These are phyloP conservation scores for Orchesella flavescens DNA, from an alignment of 2,888 invertebrate species.

Conservation along the genomic window DNA sequence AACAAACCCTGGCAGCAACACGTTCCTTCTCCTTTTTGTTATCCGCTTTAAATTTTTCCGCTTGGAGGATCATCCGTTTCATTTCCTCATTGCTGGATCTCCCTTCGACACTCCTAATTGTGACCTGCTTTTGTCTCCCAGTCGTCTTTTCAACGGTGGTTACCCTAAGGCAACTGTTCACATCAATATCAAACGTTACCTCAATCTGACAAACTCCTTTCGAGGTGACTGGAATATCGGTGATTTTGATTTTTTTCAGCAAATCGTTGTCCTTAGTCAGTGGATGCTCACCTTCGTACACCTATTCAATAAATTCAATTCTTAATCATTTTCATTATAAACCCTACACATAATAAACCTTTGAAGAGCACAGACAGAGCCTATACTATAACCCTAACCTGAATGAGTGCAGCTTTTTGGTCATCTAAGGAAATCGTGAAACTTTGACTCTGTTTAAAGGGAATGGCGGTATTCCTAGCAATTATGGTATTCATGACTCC, in stretches of 20 bases:
- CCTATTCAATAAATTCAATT: constrained; percentile 74
- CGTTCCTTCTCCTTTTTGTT: constrained; percentile 78
- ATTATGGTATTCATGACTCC: constrained; percentile 54
- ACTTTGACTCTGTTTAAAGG: constrained; percentile 46
- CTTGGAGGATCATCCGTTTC: constrained; percentile 85
- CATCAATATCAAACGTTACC: constrained; percentile 91
- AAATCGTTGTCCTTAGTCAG: constrained; percentile 97
- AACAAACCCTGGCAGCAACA: no score
- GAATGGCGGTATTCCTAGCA: constrained; percentile 55
- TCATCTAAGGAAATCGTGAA: constrained; percentile 62
- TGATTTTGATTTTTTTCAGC: constrained; percentile 96
- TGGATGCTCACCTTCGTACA: constrained; percentile 94
- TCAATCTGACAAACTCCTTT: constrained; percentile 92
- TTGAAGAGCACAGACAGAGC: no score
- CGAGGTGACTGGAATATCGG: constrained; percentile 95
- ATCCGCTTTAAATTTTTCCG: constrained; percentile 88
- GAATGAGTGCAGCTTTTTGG: constrained; percentile 76
- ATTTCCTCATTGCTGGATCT: constrained; percentile 80
- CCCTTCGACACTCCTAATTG: constrained; percentile 80
- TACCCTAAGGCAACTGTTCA: constrained; percentile 97
- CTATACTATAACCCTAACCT: no score
- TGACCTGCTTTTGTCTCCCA: constrained; percentile 90
- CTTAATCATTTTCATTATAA: no score
- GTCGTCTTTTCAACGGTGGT: constrained; percentile 94
- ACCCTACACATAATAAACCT: no score